phyloP scores from a whole-genome alignment of 2,797 vertebrate genomes.

The Tragopan temminckii region DNA sequence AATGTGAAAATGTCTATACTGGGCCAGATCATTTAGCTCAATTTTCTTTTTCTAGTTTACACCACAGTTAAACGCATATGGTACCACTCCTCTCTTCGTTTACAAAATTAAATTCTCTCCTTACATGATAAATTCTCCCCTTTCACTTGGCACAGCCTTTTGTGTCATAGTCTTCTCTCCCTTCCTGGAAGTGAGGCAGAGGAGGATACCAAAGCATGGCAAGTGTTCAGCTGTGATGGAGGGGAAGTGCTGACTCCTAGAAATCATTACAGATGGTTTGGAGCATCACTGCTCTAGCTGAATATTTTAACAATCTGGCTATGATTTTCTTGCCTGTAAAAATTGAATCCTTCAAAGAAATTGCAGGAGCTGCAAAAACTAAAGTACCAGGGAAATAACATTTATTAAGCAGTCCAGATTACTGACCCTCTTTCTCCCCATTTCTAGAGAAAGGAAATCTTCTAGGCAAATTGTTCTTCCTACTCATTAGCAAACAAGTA shows the following conservation, averaged over 20 bases:
- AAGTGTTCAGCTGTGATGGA: constrained; percentile 42
- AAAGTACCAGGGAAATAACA: constrained; percentile 48
- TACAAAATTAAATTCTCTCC: neutral
- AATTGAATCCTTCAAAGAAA: constrained; percentile 69
- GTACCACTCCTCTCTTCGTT: neutral
- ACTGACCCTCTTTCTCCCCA: constrained; percentile 7
- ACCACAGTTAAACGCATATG: neutral
- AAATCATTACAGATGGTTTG: constrained; percentile 81
- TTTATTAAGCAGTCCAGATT: constrained; percentile 67
- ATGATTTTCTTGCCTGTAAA: constrained; percentile 56
- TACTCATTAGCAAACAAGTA: constrained; percentile 4
- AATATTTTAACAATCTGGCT: constrained; percentile 85
- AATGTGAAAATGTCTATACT: neutral
- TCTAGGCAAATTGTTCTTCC: neutral
- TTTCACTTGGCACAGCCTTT: neutral
- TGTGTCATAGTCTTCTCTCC: neutral
- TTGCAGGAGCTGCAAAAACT: constrained; percentile 70
- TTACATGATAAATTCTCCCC: neutral
- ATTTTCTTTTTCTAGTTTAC: neutral
- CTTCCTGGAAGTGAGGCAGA: neutral
- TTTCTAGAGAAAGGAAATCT: constrained; percentile 6
- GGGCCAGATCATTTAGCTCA: neutral
- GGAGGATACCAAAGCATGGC: constrained; percentile 28
- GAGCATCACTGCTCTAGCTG: constrained; percentile 66
- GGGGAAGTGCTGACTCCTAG: constrained; percentile 78